Base-by-base conservation (phyloP, 2,797 vertebrate genomes). In the Hyperoplus immaculatus region DNA sequence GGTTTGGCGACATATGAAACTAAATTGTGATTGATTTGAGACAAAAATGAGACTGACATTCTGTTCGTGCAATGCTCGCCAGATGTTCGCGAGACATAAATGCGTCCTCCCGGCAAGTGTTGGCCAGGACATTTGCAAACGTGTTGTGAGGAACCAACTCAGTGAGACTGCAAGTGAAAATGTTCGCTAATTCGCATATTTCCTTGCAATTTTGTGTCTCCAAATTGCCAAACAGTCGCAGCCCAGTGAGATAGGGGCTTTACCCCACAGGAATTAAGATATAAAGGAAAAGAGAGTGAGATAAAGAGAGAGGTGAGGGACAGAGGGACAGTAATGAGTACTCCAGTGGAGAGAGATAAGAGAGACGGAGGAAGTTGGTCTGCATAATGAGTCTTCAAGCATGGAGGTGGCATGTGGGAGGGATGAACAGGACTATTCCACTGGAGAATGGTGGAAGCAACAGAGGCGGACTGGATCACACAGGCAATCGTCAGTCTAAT, bases 281-380 rank as follows among this genome's bases (percentile, higher is more conserved):
- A 71, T 69, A 86, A 88, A 81, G 49, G 57, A 85, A 76, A 61
- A 66, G 72, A 53, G 59, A 67, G 63, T 38, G 51, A 78, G 70
- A 69, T 56, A 85, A 72, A 59, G 36, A 55, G 8, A 84, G 74
- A 61, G 66, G 70, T 81, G 72, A 81, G 75, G 68, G 78, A 85
- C 81, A 83, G 84, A 89, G 77, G 73, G 61, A 78, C 73, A 39
- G 83, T 90, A 92, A 92, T 92, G 90, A 92, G 86, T 88, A 69
- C 92, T 91, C 89, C 89, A 87, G 87, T 81, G 72, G 90, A 92
- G 92, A 89, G 81, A 84, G 89, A 93, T 90, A 87, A 93, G 88
- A 90, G 89, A 81, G 78, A 84, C 59, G 18, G 78, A 79, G 83
- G 70, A 68, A 84, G 87, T 64, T 67, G 65, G 91, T 81, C 81